phyloP scores from a whole-genome alignment of 2,797 vertebrate species.

The Champsocephalus esox region DNA sequence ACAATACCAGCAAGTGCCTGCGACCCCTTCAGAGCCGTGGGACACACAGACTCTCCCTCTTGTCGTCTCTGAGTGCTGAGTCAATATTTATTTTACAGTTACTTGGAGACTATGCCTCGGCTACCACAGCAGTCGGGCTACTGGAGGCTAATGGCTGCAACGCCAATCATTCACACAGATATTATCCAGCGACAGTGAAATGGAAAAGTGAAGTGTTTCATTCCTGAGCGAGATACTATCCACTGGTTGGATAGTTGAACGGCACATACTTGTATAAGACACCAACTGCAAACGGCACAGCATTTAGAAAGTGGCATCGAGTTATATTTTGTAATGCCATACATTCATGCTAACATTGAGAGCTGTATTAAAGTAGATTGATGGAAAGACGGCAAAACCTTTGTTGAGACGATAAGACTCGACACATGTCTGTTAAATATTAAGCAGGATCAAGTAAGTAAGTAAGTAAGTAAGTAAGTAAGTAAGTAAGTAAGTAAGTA shows the following conservation, averaged over 20 bases:
- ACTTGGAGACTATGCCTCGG: constrained; percentile 38
- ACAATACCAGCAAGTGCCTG: constrained; percentile 3
- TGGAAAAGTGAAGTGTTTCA: constrained; percentile 39
- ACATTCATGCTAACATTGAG: background rate
- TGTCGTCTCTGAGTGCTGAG: constrained; percentile 8
- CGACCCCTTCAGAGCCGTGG: constrained; percentile 27
- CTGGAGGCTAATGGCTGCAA: constrained; percentile 28
- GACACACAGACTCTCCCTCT: constrained; percentile 26
- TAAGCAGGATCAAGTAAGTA: background rate
- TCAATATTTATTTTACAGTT: constrained; percentile 72
- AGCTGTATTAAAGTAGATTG: background rate
- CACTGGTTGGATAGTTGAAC: constrained; percentile 14
- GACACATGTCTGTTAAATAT: background rate
- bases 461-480: no score
- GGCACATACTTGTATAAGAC: background rate
- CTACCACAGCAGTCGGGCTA: constrained; percentile 13
- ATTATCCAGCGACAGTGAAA: constrained; percentile 41
- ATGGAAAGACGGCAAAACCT: no score
- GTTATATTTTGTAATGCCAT: background rate
- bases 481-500: no score
- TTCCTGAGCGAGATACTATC: constrained; percentile 17
- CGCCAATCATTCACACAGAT: constrained; percentile 45
- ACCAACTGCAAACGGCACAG: background rate
- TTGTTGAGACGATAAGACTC: no score
- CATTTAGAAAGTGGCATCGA: background rate